These are phyloP conservation scores for Thereva nobilitata DNA, from an alignment of 2,888 invertebrate genomes.

Conservation along the genomic window DNA sequence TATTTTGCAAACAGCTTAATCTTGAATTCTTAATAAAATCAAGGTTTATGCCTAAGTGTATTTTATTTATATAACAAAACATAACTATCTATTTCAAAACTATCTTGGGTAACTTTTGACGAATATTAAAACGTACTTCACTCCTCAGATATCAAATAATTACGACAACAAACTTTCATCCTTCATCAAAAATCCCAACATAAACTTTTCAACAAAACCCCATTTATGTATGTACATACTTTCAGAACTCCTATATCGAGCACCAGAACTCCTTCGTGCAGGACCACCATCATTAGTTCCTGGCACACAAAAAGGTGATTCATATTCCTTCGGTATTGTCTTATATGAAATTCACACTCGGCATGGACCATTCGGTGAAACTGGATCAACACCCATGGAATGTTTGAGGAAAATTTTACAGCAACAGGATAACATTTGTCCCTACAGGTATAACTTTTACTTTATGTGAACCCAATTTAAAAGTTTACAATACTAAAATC, in stretches of 20 bases:
- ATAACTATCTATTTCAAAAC: no score
- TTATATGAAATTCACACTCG: slow-evolving; percentile 87
- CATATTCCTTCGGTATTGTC: slow-evolving; percentile 85
- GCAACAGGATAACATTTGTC: slow-evolving; percentile 51
- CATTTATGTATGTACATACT: no score
- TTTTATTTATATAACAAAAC: no score
- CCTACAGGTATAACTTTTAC: slow-evolving; percentile 47
- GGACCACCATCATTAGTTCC: slow-evolving; percentile 55
- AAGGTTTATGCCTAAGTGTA: no score
- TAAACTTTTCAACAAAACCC: not conserved
- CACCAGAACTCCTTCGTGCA: slow-evolving; percentile 75
- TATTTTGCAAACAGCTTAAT: no score
- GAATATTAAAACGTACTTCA: no score
- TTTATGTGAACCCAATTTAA: not conserved
- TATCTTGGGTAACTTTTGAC: no score
- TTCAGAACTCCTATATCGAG: slow-evolving; percentile 75
- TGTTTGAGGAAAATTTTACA: slow-evolving; percentile 57
- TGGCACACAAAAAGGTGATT: slow-evolving; percentile 78
- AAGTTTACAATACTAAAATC: not conserved
- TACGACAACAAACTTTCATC: no score
- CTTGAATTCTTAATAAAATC: no score
- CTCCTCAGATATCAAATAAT: no score
- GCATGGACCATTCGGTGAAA: slow-evolving; percentile 81
- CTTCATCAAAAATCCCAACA: not conserved
- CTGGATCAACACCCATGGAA: slow-evolving; percentile 69